Evolutionary conservation across 2,888 invertebrate genomes (phyloP).

Genomic region (Zygogramma bicolorata): DNA sequence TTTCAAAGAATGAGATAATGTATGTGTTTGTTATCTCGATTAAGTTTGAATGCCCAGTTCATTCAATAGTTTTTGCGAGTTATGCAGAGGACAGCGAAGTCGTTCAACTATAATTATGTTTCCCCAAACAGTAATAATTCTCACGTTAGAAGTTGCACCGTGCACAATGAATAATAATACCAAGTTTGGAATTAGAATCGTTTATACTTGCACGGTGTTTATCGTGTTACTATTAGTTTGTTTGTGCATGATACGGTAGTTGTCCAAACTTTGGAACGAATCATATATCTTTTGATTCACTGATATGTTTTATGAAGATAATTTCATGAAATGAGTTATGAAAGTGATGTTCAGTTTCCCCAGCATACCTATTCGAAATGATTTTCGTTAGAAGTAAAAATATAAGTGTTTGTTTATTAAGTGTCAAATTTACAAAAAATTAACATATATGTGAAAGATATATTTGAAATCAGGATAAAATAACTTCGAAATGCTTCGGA

Average conservation of each 20-base stretch:
- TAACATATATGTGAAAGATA: too few relatives aligned
- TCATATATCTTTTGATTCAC: neutral
- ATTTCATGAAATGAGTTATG: too few relatives aligned
- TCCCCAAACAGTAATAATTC: conserved; percentile 37
- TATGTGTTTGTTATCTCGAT: conserved; percentile 54
- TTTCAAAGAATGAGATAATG: conserved; percentile 30
- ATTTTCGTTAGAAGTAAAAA: too few relatives aligned
- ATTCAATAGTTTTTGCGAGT: conserved; percentile 53
- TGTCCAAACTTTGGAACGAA: neutral
- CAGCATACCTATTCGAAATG: too few relatives aligned
- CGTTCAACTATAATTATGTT: conserved; percentile 46
- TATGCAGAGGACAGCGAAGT: conserved; percentile 47
- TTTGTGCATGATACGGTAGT: neutral
- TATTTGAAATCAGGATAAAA: too few relatives aligned
- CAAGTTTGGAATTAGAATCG: conserved; percentile 10
- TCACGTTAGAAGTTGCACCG: neutral
- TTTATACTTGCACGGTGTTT: neutral
- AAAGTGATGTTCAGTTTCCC: too few relatives aligned
- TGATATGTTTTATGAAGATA: too few relatives aligned
- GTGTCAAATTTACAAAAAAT: too few relatives aligned
- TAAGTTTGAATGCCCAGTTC: conserved; percentile 52
- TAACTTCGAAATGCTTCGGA: too few relatives aligned
- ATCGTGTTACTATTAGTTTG: neutral
- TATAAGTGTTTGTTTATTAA: too few relatives aligned
- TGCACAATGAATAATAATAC: conserved; percentile 15